phyloP scores from a whole-genome alignment of 2,113 vertebrate species.

The Semicossyphus pulcher region DNA sequence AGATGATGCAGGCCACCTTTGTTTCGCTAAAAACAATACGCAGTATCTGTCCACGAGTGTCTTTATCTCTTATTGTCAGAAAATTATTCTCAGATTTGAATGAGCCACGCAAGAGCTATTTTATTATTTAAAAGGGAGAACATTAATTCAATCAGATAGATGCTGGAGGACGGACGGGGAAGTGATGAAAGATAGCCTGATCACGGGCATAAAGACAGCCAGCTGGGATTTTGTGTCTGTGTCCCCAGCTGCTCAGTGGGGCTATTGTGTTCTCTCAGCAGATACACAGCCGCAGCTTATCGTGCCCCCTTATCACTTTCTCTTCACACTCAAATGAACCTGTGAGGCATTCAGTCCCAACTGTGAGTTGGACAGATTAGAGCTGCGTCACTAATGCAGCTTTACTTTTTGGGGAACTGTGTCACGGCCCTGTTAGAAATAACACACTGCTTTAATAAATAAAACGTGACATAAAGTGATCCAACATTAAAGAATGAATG shows the following conservation, averaged over 20 bases:
- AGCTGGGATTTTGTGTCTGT: conserved; percentile 59
- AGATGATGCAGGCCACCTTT: conserved; percentile 34
- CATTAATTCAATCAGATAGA: conserved; percentile 76
- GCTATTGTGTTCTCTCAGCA: conserved; percentile 72
- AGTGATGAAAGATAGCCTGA: conserved; percentile 72
- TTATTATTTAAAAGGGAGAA: conserved; percentile 63
- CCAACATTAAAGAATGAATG: not conserved
- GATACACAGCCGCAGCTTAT: conserved; percentile 70
- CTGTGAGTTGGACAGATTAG: conserved; percentile 43
- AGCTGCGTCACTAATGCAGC: conserved; percentile 20
- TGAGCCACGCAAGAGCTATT: conserved; percentile 41
- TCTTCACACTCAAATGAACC: conserved; percentile 70
- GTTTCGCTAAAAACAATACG: conserved; percentile 14
- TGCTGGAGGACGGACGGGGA: conserved; percentile 65
- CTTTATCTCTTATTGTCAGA: conserved; percentile 50
- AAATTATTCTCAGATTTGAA: conserved; percentile 69
- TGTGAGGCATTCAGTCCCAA: conserved; percentile 56
- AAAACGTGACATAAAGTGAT: not conserved
- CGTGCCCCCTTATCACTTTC: conserved; percentile 66
- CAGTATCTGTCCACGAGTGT: conserved; percentile 12
- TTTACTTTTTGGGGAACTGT: not conserved
- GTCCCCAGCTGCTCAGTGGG: conserved; percentile 56
- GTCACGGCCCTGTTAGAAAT: not conserved
- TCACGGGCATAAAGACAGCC: conserved; percentile 49
- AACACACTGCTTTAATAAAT: not conserved